These are phyloP conservation scores for Colistium nudipinnis DNA, from an alignment of 2,113 vertebrate species.

Conservation along the genomic window DNA sequence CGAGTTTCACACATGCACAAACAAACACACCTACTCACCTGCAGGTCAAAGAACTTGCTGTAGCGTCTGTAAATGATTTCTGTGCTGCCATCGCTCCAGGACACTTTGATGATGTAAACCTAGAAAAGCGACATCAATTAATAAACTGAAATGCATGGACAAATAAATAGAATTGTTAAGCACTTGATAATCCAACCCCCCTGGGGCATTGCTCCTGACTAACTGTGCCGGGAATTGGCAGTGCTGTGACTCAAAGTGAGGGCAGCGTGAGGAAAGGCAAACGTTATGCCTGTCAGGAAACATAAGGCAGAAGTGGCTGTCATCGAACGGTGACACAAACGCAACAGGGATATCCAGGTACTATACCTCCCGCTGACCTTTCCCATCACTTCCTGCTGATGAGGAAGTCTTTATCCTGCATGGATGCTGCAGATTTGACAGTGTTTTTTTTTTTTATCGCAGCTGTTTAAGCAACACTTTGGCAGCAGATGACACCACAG, in stretches of 20 bases:
- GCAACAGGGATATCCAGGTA: slow-evolving; percentile 27
- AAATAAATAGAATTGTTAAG: background rate
- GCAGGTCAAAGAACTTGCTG: slow-evolving; percentile 99
- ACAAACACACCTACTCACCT: slow-evolving; percentile 82
- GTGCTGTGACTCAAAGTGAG: background rate
- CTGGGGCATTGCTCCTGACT: slow-evolving; percentile 3
- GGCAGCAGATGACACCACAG: no score
- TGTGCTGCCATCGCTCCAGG: slow-evolving; percentile 91
- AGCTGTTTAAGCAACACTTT: background rate
- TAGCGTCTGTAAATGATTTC: slow-evolving; percentile 96
- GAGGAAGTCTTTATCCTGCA: slow-evolving; percentile 26
- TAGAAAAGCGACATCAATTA: slow-evolving; percentile 61
- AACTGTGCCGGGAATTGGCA: slow-evolving; percentile 17
- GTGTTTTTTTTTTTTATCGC: background rate
- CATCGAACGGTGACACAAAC: slow-evolving; percentile 27
- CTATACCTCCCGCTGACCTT: slow-evolving; percentile 18
- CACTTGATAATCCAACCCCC: background rate
- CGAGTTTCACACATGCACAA: background rate
- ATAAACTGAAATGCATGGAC: background rate
- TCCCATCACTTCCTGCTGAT: slow-evolving; percentile 37
- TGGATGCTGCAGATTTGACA: slow-evolving; percentile 1
- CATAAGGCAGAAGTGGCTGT: background rate
- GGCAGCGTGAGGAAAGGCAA: background rate
- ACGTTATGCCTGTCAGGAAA: background rate
- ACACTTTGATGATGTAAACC: slow-evolving; percentile 99